Evolutionary conservation across 2,113 vertebrate genomes (phyloP).

Genomic region (Thunnus maccoyii): DNA sequence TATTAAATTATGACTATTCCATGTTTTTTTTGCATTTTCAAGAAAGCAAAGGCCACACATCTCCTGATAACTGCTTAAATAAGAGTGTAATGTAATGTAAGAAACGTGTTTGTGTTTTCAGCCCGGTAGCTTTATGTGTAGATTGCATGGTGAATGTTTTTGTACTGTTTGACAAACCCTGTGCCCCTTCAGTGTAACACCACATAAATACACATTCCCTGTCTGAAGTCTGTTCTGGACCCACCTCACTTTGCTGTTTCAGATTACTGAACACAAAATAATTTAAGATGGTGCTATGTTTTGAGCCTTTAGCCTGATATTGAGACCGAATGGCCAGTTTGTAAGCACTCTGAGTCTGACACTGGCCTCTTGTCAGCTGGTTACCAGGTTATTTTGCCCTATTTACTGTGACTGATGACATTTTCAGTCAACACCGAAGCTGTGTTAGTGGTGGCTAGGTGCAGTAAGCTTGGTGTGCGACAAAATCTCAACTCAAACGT

Average conservation of each 20-base stretch:
- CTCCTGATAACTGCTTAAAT: neutral
- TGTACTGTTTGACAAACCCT: slow-evolving; percentile 11
- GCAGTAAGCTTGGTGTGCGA: too few relatives aligned
- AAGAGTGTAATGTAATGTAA: neutral
- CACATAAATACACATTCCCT: neutral
- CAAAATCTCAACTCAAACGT: too few relatives aligned
- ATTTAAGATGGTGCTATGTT: too few relatives aligned
- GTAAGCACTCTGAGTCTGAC: too few relatives aligned
- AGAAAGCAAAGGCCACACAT: neutral
- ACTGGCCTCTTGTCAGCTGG: too few relatives aligned
- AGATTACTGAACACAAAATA: neutral
- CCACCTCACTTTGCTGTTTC: neutral
- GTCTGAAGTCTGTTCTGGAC: slow-evolving; percentile 9
- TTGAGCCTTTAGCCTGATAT: too few relatives aligned
- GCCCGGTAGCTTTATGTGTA: slow-evolving; percentile 4
- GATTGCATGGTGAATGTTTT: slow-evolving; percentile 39
- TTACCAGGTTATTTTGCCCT: too few relatives aligned
- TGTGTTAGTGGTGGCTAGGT: too few relatives aligned
- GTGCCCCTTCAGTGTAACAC: neutral
- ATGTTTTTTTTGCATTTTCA: neutral
- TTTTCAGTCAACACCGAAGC: too few relatives aligned
- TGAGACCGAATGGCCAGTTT: too few relatives aligned
- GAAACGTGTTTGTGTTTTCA: neutral
- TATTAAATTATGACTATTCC: neutral
- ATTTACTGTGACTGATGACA: too few relatives aligned